Evolutionary conservation across 2,888 invertebrate genomes (phyloP).

Genomic region (Dicranocentrus wangi): DNA sequence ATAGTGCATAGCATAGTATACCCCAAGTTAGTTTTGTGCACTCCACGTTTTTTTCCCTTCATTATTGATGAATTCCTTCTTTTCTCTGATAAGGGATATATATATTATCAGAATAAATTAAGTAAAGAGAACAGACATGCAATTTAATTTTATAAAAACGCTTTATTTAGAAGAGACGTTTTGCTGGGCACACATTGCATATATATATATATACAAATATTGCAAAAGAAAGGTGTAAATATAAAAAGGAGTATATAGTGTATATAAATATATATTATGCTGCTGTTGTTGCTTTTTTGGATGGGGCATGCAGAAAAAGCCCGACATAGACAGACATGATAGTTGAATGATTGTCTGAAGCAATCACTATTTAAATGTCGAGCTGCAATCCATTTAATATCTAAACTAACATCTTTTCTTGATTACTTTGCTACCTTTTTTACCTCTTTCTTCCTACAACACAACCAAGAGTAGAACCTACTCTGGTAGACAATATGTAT

Average conservation of each 20-base stretch:
- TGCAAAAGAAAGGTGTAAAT: too few relatives aligned
- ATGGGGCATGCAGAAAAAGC: not conserved
- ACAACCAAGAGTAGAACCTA: too few relatives aligned
- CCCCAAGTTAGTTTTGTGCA: too few relatives aligned
- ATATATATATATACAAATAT: not conserved
- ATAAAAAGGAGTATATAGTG: too few relatives aligned
- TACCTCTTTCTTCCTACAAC: conserved; percentile 16
- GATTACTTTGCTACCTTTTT: conserved; percentile 39
- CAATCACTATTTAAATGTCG: conserved; percentile 30
- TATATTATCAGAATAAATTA: conserved; percentile 20
- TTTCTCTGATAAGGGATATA: conserved; percentile 2
- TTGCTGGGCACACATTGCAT: not conserved
- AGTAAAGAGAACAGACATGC: not conserved
- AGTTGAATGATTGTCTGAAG: conserved; percentile 22
- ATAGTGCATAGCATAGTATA: too few relatives aligned
- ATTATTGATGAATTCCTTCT: conserved; percentile 22
- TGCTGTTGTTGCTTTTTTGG: too few relatives aligned
- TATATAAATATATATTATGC: too few relatives aligned
- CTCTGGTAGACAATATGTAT: conserved; percentile 11
- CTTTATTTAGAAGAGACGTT: not conserved
- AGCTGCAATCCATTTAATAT: conserved; percentile 32
- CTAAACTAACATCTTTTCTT: conserved; percentile 34
- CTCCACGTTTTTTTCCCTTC: not conserved
- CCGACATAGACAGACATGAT: conserved; percentile 6
- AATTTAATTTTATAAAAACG: conserved; percentile 22